These are phyloP conservation scores for Dipodomys stephensi DNA, from an alignment of 2,113 vertebrate species.

Conservation along the genomic window DNA sequence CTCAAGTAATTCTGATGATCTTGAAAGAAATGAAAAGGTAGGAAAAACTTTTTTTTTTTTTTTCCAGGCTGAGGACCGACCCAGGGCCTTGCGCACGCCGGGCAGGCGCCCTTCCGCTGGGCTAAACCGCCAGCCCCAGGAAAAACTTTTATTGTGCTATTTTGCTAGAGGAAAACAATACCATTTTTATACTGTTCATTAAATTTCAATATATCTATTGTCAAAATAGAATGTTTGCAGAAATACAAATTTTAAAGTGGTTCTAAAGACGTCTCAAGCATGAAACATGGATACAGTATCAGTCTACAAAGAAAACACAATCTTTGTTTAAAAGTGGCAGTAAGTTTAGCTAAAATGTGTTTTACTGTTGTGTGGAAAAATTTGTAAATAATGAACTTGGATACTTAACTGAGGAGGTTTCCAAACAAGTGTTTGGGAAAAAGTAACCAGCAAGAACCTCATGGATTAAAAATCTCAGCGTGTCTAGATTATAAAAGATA, in stretches of 20 bases:
- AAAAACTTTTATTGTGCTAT: background rate
- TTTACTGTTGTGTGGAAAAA: background rate
- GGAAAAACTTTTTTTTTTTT: too few relatives aligned
- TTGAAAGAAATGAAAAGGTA: background rate
- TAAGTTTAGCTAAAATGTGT: background rate
- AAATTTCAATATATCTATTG: background rate
- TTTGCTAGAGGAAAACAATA: background rate
- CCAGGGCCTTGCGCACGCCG: too few relatives aligned
- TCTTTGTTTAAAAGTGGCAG: background rate
- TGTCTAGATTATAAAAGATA: background rate
- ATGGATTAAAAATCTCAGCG: background rate
- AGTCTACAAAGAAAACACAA: background rate
- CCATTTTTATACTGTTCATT: background rate
- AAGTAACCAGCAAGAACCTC: background rate
- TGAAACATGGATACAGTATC: background rate
- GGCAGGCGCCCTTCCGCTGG: too few relatives aligned
- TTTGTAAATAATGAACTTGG: background rate
- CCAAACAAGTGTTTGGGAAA: background rate
- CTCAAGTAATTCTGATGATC: background rate
- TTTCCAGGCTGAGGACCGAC: too few relatives aligned
- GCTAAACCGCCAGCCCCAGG: background rate
- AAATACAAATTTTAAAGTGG: background rate
- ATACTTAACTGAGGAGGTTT: background rate
- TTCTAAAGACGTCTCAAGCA: background rate
- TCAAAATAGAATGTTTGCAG: background rate